Percentiles rank a stretch among this genome's conserved stretches.
Evolutionary conservation across 2,113 vertebrate genomes (phyloP).

Genomic region (Sturnus vulgaris): DNA sequence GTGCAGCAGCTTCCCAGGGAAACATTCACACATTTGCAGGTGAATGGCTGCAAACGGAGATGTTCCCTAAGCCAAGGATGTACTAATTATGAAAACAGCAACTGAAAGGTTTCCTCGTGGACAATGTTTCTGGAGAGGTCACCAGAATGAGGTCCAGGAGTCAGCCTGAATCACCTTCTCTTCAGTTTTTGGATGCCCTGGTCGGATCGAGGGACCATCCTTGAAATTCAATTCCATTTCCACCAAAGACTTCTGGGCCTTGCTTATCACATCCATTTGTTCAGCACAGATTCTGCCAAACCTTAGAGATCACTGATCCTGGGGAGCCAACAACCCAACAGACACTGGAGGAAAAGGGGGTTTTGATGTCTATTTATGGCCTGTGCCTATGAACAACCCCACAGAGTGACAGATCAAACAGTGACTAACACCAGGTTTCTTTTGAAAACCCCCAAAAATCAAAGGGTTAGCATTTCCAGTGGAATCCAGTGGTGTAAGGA

Average conservation of each 20-base stretch:
- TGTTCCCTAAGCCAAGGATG: background rate
- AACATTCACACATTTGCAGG: too few relatives aligned
- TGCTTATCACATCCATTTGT: background rate
- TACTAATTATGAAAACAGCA: background rate
- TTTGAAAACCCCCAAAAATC: background rate
- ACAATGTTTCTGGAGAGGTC: rapidly evolving
- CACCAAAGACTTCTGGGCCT: background rate
- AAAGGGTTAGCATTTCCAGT: background rate
- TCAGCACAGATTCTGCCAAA: background rate
- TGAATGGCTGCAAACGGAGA: background rate
- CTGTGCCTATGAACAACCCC: background rate
- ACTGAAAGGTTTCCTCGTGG: background rate
- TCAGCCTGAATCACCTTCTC: background rate
- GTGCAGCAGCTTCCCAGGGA: background rate
- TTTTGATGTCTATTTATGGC: background rate
- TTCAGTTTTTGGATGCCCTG: background rate
- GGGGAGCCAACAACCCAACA: background rate
- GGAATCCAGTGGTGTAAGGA: background rate
- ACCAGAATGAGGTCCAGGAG: rapidly evolving
- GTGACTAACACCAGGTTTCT: background rate
- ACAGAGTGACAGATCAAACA: background rate
- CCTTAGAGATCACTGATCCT: rapidly evolving
- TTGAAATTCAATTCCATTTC: background rate
- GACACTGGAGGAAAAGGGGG: background rate
- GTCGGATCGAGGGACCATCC: background rate